A percentile compares a stretch with the other conserved stretches of the same genome.
Evolutionary conservation across 1,140 invertebrate species (phyloP).

Genomic region (Ladona fulva): DNA sequence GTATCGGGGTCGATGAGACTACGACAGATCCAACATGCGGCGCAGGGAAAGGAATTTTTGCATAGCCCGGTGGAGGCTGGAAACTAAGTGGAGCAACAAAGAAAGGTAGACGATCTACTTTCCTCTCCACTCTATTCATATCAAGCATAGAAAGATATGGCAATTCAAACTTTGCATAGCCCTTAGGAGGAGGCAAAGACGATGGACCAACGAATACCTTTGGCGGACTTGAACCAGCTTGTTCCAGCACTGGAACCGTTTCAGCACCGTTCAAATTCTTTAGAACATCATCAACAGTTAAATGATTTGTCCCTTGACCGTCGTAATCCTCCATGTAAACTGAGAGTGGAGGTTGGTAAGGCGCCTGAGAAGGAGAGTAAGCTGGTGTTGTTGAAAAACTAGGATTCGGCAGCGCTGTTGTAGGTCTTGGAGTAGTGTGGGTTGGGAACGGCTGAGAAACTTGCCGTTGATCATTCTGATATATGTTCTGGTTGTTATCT

Average conservation of each 20-base stretch:
- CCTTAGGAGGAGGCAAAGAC: slow-evolving; percentile 54
- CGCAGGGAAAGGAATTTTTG: slow-evolving; percentile 71
- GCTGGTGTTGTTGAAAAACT: slow-evolving; percentile 25
- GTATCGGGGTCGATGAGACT: slow-evolving; percentile 31
- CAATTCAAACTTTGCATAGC: slow-evolving; percentile 69
- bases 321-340: slow-evolving; percentile 49
- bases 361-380: slow-evolving; percentile 33
- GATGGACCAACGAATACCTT: slow-evolving; percentile 71
- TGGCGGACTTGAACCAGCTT: slow-evolving; percentile 55
- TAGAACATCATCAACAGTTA: slow-evolving; percentile 58
- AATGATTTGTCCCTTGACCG: slow-evolving; percentile 36
- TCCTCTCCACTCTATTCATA: slow-evolving; percentile 56
- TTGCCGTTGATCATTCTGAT: not conserved
- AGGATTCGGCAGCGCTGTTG: slow-evolving; percentile 30
- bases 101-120: slow-evolving; percentile 63
- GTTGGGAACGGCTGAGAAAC: not conserved
- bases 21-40: slow-evolving; percentile 78
- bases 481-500: not conserved
- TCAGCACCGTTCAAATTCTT: slow-evolving; percentile 55
- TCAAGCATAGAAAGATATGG: slow-evolving; percentile 69
- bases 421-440: slow-evolving; percentile 16
- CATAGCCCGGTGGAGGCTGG: slow-evolving; percentile 65
- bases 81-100: slow-evolving; percentile 77
- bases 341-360: slow-evolving; percentile 70
- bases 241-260: slow-evolving; percentile 64